A percentile compares a stretch with the other conserved stretches of the same genome.
Evolutionary conservation across 1,140 invertebrate species (phyloP).

Genomic region (Apis laboriosa): DNA sequence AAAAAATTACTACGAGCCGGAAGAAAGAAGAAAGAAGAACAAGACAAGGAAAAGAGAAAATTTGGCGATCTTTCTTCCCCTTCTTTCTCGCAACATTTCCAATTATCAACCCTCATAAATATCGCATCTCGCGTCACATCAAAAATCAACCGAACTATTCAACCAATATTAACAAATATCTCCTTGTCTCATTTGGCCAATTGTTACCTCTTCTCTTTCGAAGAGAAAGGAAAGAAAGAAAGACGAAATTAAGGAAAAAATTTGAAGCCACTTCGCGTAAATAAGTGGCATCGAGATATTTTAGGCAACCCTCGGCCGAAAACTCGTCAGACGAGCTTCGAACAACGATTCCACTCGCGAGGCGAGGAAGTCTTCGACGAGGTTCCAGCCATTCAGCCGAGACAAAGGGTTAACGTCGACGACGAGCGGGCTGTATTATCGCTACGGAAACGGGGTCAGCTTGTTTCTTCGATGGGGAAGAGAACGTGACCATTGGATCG

Average conservation of each 20-base stretch:
- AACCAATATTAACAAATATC: not conserved
- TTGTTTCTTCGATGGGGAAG: not conserved
- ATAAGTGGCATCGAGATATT: not conserved
- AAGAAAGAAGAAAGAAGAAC: not conserved
- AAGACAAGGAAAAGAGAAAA: too few species aligned
- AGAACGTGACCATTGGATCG: not conserved
- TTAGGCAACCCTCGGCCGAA: not conserved
- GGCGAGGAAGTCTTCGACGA: not conserved
- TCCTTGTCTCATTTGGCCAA: too few species aligned
- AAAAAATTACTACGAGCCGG: not conserved
- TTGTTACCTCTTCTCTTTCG: not conserved
- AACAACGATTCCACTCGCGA: slow-evolving; percentile 24
- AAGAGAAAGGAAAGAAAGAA: not conserved
- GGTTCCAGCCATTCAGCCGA: slow-evolving; percentile 1
- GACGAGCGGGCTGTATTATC: slow-evolving; percentile 35
- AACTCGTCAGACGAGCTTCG: not conserved
- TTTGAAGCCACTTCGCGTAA: not conserved
- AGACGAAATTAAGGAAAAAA: not conserved
- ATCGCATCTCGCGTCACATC: not conserved
- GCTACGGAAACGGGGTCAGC: not conserved
- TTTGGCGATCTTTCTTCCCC: not conserved
- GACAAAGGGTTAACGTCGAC: slow-evolving; percentile 53
- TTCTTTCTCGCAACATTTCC: slow-evolving; percentile 5
- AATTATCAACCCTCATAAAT: slow-evolving; percentile 35
- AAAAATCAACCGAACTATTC: not conserved